Evolutionary conservation across 2,113 vertebrate species (phyloP), one percentile per base, ranked within the genome.

Genomic region (Plecturocebus donacophilus): DNA sequence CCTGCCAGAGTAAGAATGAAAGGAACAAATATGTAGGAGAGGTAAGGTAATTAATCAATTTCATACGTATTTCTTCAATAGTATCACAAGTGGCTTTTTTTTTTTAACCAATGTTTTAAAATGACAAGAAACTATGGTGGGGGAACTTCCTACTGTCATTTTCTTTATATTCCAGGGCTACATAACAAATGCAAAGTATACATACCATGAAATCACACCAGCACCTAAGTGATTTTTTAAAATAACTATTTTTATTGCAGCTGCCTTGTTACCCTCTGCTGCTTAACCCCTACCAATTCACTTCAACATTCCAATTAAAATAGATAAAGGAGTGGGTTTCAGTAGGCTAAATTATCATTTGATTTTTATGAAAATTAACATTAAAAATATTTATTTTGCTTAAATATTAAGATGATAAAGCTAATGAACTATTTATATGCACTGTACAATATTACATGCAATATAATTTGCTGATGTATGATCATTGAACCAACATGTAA

Each of bases 251-350:
- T 94, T 47, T 61, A 83, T 49, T 90, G 20, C 21, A 87, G 76
- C 77, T 93, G 6, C 54, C 90, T 70, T 58, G 89, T 54, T 79
- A 83, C 38, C 17, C 32, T 83, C 45, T 79, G 38, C 8, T 58
- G 32, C 45, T 27, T 83, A 76, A 89, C 6, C 12, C 56, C 30
- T 86, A 73, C 3, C 89, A 91, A 91, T 75, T 76, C 27, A 91
- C 42, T 76, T 73, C 35, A 80, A 93, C 35, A 94, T 52, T 85
- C 38, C 42, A 92, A 81, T 92, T 95, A 90, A 92, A 94, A 87
- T 71, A 92, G 71, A 95, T 87, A 93, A 88, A 80, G 16, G 4
- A 66, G 2, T 88, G 40, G 19, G 8, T 87, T n/a, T n/a, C 64
- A 73, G 6, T 45, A 94, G 91, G 91, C 0, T 42, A 16, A 95